These are phyloP conservation scores for Melanotaenia maccullochi DNA, from an alignment of 2,797 vertebrate species.

Conservation along the genomic window DNA sequence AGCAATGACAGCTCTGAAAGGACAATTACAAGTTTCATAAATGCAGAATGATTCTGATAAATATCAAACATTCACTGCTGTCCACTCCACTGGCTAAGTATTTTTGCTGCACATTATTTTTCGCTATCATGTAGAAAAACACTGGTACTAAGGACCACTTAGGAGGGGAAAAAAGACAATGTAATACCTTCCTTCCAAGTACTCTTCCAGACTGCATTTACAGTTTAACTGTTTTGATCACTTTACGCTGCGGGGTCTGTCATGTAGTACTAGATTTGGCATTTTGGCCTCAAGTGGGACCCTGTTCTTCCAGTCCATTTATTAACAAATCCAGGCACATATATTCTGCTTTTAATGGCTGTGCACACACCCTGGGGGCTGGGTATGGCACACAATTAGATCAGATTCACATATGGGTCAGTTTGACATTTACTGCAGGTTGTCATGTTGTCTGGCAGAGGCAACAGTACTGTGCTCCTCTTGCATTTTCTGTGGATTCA, in stretches of 20 bases:
- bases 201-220: slow-evolving; percentile 4
- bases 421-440: slow-evolving; percentile 49
- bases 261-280: slow-evolving; percentile 50
- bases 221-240: slow-evolving; percentile 10
- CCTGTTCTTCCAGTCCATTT: slow-evolving; percentile 50
- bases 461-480: slow-evolving; percentile 9
- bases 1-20: slow-evolving; percentile 5
- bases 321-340: slow-evolving; percentile 48
- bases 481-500: slow-evolving; percentile 7
- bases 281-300: slow-evolving; percentile 37
- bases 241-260: slow-evolving; percentile 19
- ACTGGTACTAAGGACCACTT: neutral
- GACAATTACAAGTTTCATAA: slow-evolving; percentile 27
- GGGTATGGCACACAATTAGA: slow-evolving; percentile 41
- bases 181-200: slow-evolving; percentile 6
- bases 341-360: slow-evolving; percentile 41
- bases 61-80: slow-evolving; percentile 10
- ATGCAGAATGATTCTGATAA: slow-evolving; percentile 1
- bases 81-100: neutral
- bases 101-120: neutral
- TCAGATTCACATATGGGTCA: slow-evolving; percentile 43
- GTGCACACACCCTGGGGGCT: slow-evolving; percentile 34
- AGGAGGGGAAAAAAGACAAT: neutral
- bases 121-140: neutral
- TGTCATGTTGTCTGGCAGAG: slow-evolving; percentile 35